phyloP scores from a whole-genome alignment of 2,113 vertebrate genomes.

The Tursiops truncatus region DNA sequence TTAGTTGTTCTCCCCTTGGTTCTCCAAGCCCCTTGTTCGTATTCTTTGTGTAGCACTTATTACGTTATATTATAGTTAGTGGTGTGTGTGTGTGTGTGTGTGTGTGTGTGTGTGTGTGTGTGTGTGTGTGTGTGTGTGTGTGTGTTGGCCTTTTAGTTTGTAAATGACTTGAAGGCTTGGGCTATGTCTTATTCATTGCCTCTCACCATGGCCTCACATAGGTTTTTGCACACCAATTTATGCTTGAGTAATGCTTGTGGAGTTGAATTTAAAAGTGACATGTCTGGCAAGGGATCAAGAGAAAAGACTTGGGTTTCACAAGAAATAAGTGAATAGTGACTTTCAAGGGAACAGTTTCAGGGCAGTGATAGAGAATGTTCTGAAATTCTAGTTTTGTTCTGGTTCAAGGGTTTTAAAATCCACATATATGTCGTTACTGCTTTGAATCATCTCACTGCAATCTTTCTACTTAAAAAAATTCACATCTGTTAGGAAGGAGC shows the following conservation, averaged over 20 bases:
- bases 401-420: neutral
- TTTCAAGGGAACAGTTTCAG: conserved; percentile 21
- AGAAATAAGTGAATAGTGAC: neutral
- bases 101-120: neutral
- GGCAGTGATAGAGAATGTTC: neutral
- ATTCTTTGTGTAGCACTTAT: neutral
- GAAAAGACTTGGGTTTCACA: neutral
- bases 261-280: neutral
- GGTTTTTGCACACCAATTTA: neutral
- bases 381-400: conserved; percentile 6
- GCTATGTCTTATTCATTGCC: neutral
- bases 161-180: neutral
- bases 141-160: neutral
- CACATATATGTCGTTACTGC: neutral
- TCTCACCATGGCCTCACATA: neutral
- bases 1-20: neutral
- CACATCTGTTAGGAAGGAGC: neutral
- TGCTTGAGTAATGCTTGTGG: neutral
- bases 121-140: neutral
- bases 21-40: neutral
- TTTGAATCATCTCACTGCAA: neutral
- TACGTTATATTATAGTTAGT: neutral
- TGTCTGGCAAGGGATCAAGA: neutral
- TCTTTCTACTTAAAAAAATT: conserved; percentile 14
- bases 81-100: neutral